Evolutionary conservation across 2,113 vertebrate genomes (phyloP), one percentile per base, ranked within the genome.

Genomic region (Salminus brasiliensis): DNA sequence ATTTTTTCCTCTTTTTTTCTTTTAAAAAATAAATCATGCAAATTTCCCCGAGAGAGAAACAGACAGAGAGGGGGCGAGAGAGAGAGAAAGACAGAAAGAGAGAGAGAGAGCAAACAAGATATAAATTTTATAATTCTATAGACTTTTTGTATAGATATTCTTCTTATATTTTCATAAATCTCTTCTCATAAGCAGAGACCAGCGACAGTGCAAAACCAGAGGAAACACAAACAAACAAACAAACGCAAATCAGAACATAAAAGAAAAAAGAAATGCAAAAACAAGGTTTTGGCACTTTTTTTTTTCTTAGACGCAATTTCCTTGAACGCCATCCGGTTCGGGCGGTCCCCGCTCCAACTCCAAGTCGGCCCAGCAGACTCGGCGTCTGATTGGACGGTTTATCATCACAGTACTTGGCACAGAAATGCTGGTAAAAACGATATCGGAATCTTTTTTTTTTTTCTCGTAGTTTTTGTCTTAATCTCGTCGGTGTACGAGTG

Each of bases 391-490:
- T 88, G 88, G 89, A 92, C 78, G 88, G n/a, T n/a, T n/a, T n/a
- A 88, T 91, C 86, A 88, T 93, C 92, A 93, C 92, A 93, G 92
- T 93, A 93, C 93, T 93, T 93, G 93, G 91, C 92, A 93, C 91
- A 92, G 92, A 90, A 93, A 93, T 93, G 92, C 92, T 93, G 92
- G 92, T 93, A 93, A 92, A 93, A 94, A 93, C 86, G 87, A 93
- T 90, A 94, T 92, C 91, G 91, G 90, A 93, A 92, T 91, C 90
- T 92, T 39, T 76, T 89, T 72, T 83, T 87, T 89, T 53, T 60
- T 39, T 23, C 41, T 89, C 88, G 89, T 92, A 92, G 88, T 91
- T 92, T 90, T 91, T 89, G 87, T 91, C 39, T 41, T 41, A 41
- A n/a, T n/a, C n/a, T n/a, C n/a, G n/a, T n/a, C n/a, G n/a, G n/a